Conservation (phyloP, 2,113 vertebrate species). For the Sinocyclocheilus rhinocerous region DNA sequence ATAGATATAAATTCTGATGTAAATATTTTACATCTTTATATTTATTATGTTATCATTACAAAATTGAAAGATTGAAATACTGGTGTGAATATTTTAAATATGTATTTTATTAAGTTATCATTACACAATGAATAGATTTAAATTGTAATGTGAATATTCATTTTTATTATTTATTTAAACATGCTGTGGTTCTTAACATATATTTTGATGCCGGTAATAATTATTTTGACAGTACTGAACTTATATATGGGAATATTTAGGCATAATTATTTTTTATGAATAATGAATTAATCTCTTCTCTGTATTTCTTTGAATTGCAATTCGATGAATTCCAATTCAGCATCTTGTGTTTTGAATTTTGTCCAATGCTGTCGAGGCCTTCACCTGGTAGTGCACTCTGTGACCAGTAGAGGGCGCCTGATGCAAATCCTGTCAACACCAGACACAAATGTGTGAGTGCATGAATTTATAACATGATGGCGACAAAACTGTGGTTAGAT, state of each 20-base stretch:
- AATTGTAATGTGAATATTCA: not conserved
- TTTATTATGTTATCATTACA: not conserved
- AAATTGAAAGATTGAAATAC: not conserved
- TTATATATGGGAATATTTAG: not conserved
- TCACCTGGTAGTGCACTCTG: conserved; percentile 96
- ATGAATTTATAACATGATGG: not conserved
- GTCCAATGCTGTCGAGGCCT: not conserved
- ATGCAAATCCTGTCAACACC: conserved; percentile 75
- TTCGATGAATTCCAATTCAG: too few relatives aligned
- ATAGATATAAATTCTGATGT: not conserved
- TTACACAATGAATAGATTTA: not conserved
- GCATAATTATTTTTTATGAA: too few relatives aligned
- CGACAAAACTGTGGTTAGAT: not conserved
- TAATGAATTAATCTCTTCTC: too few relatives aligned
- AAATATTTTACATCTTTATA: not conserved
- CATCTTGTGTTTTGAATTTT: not conserved
- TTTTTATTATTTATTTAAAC: not conserved
- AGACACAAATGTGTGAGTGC: conserved; percentile 37
- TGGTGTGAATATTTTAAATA: not conserved
- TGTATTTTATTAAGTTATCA: not conserved
- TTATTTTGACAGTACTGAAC: not conserved
- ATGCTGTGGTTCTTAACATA: not conserved
- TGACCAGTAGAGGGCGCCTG: conserved; percentile 79
- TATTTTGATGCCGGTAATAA: not conserved
- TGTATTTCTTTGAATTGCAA: too few relatives aligned